Evolutionary conservation across 30 jellyfish, hydroid and myxozoan genomes (phyloP).

Genomic region (Chironex yamaguchii): DNA sequence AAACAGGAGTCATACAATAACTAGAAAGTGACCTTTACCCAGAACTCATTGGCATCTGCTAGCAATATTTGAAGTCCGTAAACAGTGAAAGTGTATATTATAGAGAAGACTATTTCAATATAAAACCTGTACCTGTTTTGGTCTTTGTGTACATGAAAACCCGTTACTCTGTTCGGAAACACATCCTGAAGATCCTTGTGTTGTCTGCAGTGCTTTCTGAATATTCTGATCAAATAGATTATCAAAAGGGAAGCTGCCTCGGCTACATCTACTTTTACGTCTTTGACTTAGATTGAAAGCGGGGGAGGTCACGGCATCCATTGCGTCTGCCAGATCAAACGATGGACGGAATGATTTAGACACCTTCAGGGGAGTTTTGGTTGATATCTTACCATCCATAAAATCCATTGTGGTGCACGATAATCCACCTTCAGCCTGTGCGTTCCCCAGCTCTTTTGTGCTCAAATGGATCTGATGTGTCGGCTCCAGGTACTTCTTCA

Average conservation of each 20-base stretch:
- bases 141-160: too few species aligned
- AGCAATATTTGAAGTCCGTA: too few species aligned
- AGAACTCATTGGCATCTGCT: too few species aligned
- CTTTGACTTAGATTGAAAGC: constrained; percentile 65
- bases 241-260: constrained; percentile 91
- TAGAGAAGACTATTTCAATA: too few species aligned
- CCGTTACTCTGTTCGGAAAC: too few species aligned
- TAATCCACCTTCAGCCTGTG: background rate
- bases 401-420: background rate
- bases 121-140: too few species aligned
- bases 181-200: constrained; percentile 16
- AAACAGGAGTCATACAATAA: too few species aligned
- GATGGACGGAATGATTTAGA: constrained; percentile 75
- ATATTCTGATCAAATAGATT: constrained; percentile 81
- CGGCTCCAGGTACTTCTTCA: background rate
- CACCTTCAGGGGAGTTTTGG: constrained; percentile 55
- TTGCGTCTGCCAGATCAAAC: constrained; percentile 79
- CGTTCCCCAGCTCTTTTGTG: background rate
- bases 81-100: too few species aligned
- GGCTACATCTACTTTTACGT: constrained; percentile 72
- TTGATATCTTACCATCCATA: background rate
- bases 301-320: constrained; percentile 85
- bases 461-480: background rate
- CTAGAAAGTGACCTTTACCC: too few species aligned
- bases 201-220: constrained; percentile 64